A percentile compares a stretch with the other conserved stretches of the same genome.
phyloP scores from a whole-genome alignment of 2,113 vertebrate genomes.

The Poeciliopsis occidentalis region DNA sequence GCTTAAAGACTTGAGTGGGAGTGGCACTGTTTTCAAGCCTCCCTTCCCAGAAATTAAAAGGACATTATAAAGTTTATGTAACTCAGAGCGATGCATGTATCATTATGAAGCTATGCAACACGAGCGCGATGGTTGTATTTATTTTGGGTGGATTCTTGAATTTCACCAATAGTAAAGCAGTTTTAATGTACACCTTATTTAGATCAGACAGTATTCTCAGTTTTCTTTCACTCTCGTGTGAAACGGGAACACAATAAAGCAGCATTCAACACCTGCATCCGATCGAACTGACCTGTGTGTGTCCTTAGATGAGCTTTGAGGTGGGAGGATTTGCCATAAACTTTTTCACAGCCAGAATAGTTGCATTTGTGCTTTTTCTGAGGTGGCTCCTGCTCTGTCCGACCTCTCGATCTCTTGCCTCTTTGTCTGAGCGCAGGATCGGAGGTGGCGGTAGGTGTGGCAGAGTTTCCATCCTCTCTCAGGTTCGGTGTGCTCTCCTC shows the following conservation, averaged over 20 bases:
- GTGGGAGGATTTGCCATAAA: conserved; percentile 99
- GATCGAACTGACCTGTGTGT: conserved; percentile 95
- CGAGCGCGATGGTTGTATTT: neutral
- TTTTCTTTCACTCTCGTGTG: neutral
- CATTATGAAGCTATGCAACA: neutral
- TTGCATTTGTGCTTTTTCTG: conserved; percentile 99
- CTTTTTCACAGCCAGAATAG: conserved; percentile 98
- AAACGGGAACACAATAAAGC: conserved; percentile 21
- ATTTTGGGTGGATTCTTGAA: conserved; percentile 26
- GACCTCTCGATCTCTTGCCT: conserved; percentile 87
- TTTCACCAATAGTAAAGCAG: conserved; percentile 14
- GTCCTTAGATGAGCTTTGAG: conserved; percentile 99
- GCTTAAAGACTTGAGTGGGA: conserved; percentile 67
- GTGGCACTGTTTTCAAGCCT: conserved; percentile 62
- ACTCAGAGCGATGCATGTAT: conserved; percentile 30
- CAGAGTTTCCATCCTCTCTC: conserved; percentile 84
- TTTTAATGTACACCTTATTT: neutral
- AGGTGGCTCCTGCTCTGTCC: conserved; percentile 88
- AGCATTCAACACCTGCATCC: conserved; percentile 65
- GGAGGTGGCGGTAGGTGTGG: conserved; percentile 88
- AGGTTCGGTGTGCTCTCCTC: conserved; percentile 83
- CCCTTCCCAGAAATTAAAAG: conserved; percentile 46
- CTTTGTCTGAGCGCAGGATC: conserved; percentile 93
- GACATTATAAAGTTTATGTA: conserved; percentile 60
- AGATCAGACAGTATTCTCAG: conserved; percentile 7